Conservation (phyloP, 2,113 vertebrate genomes). For the Onychostoma macrolepis region DNA sequence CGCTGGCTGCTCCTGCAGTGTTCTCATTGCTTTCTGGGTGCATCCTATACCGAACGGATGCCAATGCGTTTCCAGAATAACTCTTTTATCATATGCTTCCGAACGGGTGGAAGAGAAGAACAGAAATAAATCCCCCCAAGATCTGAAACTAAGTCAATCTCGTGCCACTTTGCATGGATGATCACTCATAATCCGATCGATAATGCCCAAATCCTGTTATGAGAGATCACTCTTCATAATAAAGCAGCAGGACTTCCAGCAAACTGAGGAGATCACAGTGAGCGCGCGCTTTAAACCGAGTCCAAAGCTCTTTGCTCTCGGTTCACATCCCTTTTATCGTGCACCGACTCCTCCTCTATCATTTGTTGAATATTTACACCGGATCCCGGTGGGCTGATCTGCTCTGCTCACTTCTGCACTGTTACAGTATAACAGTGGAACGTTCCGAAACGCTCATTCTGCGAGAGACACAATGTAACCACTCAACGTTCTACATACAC, state of each 20-base stretch:
- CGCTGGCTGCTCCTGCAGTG: conserved; percentile 56
- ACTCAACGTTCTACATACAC: conserved; percentile 21
- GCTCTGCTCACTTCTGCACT: conserved; percentile 27
- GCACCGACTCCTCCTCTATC: conserved; percentile 55
- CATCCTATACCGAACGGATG: conserved; percentile 64
- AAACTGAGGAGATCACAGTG: neutral
- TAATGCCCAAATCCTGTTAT: conserved; percentile 10
- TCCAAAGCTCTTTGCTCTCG: conserved; percentile 13
- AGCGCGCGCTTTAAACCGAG: conserved; percentile 1
- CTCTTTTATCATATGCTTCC: conserved; percentile 58
- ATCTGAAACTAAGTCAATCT: conserved; percentile 7
- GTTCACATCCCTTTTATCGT: conserved; percentile 52
- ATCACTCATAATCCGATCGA: conserved; percentile 33
- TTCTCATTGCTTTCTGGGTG: conserved; percentile 60
- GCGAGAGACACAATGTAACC: neutral
- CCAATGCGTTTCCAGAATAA: conserved; percentile 63
- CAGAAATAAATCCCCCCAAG: neutral
- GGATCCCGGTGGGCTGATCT: conserved; percentile 30
- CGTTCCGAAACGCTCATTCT: conserved; percentile 29
- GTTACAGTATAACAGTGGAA: neutral
- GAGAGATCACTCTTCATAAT: conserved; percentile 16
- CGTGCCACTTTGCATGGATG: conserved; percentile 15
- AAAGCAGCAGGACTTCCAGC: neutral
- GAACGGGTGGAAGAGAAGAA: conserved; percentile 35
- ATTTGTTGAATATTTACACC: conserved; percentile 49